Base-by-base conservation (phyloP, 2,797 vertebrate genomes). In the Acanthurus lineatus region DNA sequence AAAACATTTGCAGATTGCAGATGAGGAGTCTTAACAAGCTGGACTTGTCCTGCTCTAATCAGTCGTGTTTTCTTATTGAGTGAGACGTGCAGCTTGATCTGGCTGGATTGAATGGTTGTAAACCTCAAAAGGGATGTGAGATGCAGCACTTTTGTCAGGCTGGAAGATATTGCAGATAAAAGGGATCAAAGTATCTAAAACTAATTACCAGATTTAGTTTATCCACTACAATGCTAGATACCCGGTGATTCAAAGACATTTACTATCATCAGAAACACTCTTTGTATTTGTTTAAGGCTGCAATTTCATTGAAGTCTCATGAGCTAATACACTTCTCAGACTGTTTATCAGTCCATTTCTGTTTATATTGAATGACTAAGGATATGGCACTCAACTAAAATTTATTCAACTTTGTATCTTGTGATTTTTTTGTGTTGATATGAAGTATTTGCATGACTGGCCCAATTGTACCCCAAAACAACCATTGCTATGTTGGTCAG, bases 401-500 rank as follows among this genome's bases (percentile, higher is more conserved):
- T 75, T 56, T 32, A 82, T 48, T 72, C 35, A 66, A 16, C 19
- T 71, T 38, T 64, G 38, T 57, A 69, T 70, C 59, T 25, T 25
- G 51, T 73, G 25, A 35, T 35, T 40, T 47, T 69, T 73, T 15
- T 57, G 11, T 68, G 44, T 48, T 70, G 40, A 82, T 70, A 47
- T 65, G 32, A 77, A 69, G 66, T 67, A 77, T 79, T 86, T 86
- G 52, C 77, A 84, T 74, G 65, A 80, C 63, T 71, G 69, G 77
- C 75, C 54, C 69, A 79, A 59, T 35, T 7, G 32, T 35, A 35
- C 32, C 32, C 32, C 6, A 6, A 5, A 7, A 6, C 32, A 35
- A 35, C 80, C 72, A 53, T 80, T 22, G 62, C 54, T 48, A 38
- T 47, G 79, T 84, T 88, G 78, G 84, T 70, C 32, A 35, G 7